Conservation (phyloP, 2,797 vertebrate genomes). For the Dryobates pubescens region DNA sequence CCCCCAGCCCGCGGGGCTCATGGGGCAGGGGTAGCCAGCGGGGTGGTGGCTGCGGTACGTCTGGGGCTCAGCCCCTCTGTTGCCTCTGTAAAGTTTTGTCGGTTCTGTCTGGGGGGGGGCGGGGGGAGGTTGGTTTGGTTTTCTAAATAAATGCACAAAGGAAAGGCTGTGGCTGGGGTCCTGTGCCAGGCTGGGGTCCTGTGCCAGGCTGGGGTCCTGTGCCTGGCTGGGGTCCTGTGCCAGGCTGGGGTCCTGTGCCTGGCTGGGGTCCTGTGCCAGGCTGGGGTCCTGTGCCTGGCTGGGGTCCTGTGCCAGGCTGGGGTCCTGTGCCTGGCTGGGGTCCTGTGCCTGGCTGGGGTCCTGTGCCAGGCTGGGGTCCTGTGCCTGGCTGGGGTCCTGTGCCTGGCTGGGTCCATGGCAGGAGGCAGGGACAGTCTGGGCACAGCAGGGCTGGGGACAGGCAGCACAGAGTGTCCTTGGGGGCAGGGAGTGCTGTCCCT, state of each 20-base stretch:
- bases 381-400: background rate
- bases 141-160: constrained; percentile 67
- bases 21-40: background rate
- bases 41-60: constrained; percentile 16
- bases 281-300: background rate
- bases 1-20: background rate
- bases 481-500: background rate
- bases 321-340: too few relatives aligned
- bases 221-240: background rate
- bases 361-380: too few relatives aligned
- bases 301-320: background rate
- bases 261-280: background rate
- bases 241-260: too few relatives aligned
- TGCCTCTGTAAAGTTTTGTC: constrained; percentile 54
- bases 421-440: background rate
- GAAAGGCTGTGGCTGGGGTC: background rate
- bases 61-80: background rate
- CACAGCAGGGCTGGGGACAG: background rate
- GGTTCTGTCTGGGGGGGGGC: background rate
- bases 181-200: background rate
- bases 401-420: fast-evolving
- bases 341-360: too few relatives aligned
- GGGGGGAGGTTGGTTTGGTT: background rate
- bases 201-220: too few relatives aligned
- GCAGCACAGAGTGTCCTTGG: background rate